Conservation (phyloP, 2,113 vertebrate genomes). For the Barbus barbus region DNA sequence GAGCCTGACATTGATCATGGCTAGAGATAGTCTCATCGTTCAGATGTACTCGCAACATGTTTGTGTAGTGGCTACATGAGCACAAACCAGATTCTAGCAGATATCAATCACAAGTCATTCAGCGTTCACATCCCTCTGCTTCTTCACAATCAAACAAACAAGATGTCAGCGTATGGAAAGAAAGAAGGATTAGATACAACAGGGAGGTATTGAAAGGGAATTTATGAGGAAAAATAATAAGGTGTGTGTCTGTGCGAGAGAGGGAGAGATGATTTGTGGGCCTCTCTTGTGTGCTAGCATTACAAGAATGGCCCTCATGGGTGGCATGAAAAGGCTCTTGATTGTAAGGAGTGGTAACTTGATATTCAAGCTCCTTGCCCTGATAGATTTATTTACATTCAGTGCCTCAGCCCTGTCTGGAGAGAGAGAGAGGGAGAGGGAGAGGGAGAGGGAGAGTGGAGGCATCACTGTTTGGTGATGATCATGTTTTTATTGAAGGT, state of each 20-base stretch:
- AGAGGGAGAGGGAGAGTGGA: slow-evolving; percentile 40
- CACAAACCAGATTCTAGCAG: slow-evolving; percentile 47
- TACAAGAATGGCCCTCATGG: slow-evolving; percentile 79
- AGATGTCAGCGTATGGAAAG: slow-evolving; percentile 28
- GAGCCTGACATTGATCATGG: slow-evolving; percentile 65
- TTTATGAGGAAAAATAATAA: slow-evolving; percentile 14
- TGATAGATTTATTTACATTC: slow-evolving; percentile 81
- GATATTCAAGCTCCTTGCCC: slow-evolving; percentile 70
- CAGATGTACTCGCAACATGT: slow-evolving; percentile 51
- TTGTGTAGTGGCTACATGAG: slow-evolving; percentile 48
- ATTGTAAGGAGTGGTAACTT: slow-evolving; percentile 77
- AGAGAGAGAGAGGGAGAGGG: slow-evolving; percentile 47
- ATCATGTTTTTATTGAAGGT: slow-evolving; percentile 52
- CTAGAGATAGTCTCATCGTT: slow-evolving; percentile 56
- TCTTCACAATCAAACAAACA: slow-evolving; percentile 33
- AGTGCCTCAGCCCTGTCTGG: slow-evolving; percentile 66
- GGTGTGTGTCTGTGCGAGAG: slow-evolving; percentile 17
- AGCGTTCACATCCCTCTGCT: not conserved
- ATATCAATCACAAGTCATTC: slow-evolving; percentile 16
- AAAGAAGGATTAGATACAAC: not conserved
- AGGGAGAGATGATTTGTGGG: slow-evolving; percentile 73
- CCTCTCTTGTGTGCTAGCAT: slow-evolving; percentile 74
- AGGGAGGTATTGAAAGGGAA: slow-evolving; percentile 37
- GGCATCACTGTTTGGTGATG: slow-evolving; percentile 70
- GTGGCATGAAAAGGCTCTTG: slow-evolving; percentile 77